These are phyloP conservation scores for Lepetodrilus schrolli DNA, from an alignment of 2,888 invertebrate species.

Conservation along the genomic window DNA sequence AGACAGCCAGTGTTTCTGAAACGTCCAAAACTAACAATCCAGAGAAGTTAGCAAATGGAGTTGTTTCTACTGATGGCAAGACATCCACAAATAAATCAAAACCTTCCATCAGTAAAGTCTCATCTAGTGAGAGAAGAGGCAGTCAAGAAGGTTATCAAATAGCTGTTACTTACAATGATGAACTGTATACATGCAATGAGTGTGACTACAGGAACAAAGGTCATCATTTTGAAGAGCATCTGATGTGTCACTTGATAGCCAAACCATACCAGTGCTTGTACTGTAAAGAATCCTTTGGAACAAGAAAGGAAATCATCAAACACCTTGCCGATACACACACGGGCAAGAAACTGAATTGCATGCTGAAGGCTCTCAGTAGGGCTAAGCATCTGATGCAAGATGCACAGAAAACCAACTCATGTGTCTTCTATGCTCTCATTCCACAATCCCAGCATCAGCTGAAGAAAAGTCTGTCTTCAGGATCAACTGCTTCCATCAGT, in stretches of 20 bases:
- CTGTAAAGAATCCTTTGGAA: constrained; percentile 46
- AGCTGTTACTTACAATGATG: not conserved
- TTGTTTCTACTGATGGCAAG: no score
- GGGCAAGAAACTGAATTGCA: constrained; percentile 49
- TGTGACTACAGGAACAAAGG: constrained; percentile 42
- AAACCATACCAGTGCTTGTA: constrained; percentile 48
- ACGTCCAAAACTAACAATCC: no score
- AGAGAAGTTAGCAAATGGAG: not conserved
- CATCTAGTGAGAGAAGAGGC: not conserved
- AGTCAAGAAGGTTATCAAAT: not conserved
- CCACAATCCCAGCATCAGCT: constrained; percentile 28
- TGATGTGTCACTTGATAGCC: constrained; percentile 47
- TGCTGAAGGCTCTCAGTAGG: constrained; percentile 40
- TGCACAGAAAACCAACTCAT: constrained; percentile 33
- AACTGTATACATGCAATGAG: constrained; percentile 38
- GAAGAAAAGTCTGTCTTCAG: not conserved
- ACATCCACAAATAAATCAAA: not conserved
- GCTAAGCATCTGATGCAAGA: constrained; percentile 44
- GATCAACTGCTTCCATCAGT: not conserved
- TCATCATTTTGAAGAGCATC: constrained; percentile 47
- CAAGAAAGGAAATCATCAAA: constrained; percentile 42
- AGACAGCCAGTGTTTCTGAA: no score
- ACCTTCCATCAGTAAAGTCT: not conserved
- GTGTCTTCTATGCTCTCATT: constrained; percentile 41
- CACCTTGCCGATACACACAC: constrained; percentile 40